Conservation (phyloP, 2,113 vertebrate genomes). For the Lophura nycthemera region DNA sequence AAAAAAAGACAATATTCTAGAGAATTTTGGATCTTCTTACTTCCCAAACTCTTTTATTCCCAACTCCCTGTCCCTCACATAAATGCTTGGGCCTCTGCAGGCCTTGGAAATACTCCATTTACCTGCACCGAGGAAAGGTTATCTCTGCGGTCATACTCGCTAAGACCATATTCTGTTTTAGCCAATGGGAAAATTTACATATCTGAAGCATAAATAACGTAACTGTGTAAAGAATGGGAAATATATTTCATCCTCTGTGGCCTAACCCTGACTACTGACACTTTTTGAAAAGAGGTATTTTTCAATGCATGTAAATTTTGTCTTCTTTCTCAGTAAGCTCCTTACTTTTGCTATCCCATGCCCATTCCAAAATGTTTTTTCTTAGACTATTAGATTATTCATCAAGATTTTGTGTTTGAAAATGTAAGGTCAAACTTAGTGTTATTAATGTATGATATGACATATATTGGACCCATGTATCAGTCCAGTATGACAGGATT, state of each 20-base stretch:
- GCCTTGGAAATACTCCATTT: not conserved
- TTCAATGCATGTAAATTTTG: not conserved
- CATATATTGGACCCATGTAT: not conserved
- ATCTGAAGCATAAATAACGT: not conserved
- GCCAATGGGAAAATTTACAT: not conserved
- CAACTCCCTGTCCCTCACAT: not conserved
- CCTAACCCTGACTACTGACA: not conserved
- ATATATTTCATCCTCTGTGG: not conserved
- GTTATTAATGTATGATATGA: not conserved
- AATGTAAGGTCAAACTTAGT: not conserved
- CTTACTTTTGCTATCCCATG: not conserved
- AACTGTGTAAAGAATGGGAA: not conserved
- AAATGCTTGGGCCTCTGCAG: not conserved
- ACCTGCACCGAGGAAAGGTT: not conserved
- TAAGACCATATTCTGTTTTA: not conserved
- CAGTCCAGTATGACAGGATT: not conserved
- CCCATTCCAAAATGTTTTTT: not conserved
- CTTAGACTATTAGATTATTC: not conserved
- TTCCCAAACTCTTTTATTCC: constrained; percentile 35
- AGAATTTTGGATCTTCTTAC: constrained; percentile 1
- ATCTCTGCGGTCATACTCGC: not conserved
- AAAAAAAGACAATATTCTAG: constrained; percentile 1
- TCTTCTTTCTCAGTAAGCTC: not conserved
- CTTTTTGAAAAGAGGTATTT: not conserved
- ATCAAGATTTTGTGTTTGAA: not conserved